These are phyloP conservation scores for Nothocercus nigrocapillus DNA, from an alignment of 2,113 vertebrate species.

Conservation along the genomic window DNA sequence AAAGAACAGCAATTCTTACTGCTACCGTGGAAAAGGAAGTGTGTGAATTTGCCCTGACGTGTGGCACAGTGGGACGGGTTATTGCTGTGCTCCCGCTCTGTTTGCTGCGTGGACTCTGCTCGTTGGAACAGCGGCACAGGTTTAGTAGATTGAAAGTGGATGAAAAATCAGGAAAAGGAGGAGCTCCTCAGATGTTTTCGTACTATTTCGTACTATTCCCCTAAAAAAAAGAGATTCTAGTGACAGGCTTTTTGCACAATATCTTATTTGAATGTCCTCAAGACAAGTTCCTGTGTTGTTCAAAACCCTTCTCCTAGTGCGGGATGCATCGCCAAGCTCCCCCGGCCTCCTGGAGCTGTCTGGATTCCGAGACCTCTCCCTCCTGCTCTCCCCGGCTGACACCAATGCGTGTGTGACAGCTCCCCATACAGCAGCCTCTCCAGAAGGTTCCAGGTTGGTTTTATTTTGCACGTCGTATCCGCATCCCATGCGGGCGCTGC, in stretches of 20 bases:
- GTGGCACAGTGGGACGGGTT: neutral
- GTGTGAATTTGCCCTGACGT: neutral
- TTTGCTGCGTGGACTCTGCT: neutral
- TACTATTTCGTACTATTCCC: neutral
- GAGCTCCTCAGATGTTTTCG: neutral
- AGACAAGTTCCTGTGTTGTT: neutral
- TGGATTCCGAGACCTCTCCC: neutral
- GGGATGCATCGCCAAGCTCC: neutral
- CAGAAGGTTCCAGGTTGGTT: neutral
- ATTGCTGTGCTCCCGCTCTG: neutral
- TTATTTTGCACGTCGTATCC: neutral
- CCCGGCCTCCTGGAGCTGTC: neutral
- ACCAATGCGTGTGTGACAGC: neutral
- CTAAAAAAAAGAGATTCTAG: neutral
- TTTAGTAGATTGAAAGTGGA: neutral
- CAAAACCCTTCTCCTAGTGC: neutral
- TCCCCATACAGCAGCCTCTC: neutral
- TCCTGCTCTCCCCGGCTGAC: neutral
- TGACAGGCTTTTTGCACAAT: neutral
- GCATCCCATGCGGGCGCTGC: neutral
- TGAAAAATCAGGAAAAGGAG: neutral
- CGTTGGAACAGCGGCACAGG: neutral
- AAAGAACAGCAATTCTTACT: rapidly evolving
- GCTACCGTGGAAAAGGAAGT: neutral
- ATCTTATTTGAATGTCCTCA: neutral